These are phyloP conservation scores for Cataglyphis altisquamis DNA, from an alignment of 2,888 invertebrate species.

Conservation along the genomic window DNA sequence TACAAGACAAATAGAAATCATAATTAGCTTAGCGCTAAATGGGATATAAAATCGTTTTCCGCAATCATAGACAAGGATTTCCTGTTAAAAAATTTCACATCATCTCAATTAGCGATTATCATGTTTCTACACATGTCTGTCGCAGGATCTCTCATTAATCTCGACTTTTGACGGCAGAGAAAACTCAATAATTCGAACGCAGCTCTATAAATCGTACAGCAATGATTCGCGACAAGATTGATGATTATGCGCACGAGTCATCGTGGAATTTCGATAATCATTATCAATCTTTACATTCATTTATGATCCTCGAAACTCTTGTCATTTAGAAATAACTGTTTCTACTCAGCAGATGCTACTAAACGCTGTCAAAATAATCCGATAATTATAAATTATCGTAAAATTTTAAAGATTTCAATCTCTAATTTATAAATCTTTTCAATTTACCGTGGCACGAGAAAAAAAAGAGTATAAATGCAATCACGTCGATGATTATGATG, in stretches of 20 bases:
- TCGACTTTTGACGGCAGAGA: slow-evolving; percentile 14
- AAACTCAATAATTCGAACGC: background rate
- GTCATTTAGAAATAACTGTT: background rate
- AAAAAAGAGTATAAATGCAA: background rate
- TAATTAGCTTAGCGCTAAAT: background rate
- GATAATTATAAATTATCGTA: background rate
- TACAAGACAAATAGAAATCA: background rate
- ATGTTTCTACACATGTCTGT: slow-evolving; percentile 9
- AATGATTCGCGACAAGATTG: slow-evolving; percentile 23
- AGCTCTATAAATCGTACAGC: background rate
- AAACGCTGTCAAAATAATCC: background rate
- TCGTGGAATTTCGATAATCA: slow-evolving; percentile 13
- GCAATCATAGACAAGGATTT: background rate
- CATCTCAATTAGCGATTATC: slow-evolving; percentile 13
- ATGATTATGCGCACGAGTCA: slow-evolving; percentile 29
- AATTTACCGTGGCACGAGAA: background rate
- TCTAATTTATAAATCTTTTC: background rate
- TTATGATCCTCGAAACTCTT: background rate
- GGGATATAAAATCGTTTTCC: background rate
- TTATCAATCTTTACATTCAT: background rate
- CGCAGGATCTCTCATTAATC: slow-evolving; percentile 30
- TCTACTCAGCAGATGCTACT: background rate
- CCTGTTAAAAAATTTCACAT: background rate
- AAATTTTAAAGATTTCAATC: background rate
- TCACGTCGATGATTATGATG: background rate